A percentile compares a stretch with the other conserved stretches of the same genome.
phyloP scores from a whole-genome alignment of 2,797 vertebrate genomes.

The Diceros bicornis region DNA sequence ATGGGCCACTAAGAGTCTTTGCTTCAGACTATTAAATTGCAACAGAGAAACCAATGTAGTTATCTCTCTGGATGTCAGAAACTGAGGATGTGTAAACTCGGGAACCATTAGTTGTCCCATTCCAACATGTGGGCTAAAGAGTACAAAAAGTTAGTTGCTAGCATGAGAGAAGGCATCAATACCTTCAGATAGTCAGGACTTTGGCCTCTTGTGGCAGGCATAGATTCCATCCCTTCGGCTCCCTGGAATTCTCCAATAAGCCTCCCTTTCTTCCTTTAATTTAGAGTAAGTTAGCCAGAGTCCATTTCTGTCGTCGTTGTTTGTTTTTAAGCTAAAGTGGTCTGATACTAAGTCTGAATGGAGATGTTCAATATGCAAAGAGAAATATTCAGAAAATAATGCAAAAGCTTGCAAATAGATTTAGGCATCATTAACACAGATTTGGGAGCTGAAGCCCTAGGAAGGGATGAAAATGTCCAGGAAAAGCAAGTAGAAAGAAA shows the following conservation, averaged over 20 bases:
- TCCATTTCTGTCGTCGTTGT: not conserved
- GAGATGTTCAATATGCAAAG: not conserved
- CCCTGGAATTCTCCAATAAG: not conserved
- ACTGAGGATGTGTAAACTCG: not conserved
- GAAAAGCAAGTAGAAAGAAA: not conserved
- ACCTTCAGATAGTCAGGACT: not conserved
- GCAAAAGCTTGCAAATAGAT: not conserved
- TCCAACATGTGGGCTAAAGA: not conserved
- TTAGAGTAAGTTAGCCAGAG: not conserved
- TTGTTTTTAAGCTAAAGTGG: not conserved
- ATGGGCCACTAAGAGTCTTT: not conserved
- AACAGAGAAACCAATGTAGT: not conserved
- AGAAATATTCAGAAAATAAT: conserved; percentile 48
- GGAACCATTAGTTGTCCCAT: not conserved
- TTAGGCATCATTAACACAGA: not conserved
- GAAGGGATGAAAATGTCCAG: not conserved
- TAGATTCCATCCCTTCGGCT: not conserved
- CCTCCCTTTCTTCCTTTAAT: not conserved
- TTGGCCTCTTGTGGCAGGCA: not conserved
- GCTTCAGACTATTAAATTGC: not conserved
- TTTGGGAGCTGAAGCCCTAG: not conserved
- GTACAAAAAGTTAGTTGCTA: not conserved
- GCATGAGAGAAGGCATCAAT: not conserved
- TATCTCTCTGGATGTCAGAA: not conserved
- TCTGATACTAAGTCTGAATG: not conserved